Base-by-base conservation (phyloP, 2,888 invertebrate species). In the Pristionchus arcanus region DNA sequence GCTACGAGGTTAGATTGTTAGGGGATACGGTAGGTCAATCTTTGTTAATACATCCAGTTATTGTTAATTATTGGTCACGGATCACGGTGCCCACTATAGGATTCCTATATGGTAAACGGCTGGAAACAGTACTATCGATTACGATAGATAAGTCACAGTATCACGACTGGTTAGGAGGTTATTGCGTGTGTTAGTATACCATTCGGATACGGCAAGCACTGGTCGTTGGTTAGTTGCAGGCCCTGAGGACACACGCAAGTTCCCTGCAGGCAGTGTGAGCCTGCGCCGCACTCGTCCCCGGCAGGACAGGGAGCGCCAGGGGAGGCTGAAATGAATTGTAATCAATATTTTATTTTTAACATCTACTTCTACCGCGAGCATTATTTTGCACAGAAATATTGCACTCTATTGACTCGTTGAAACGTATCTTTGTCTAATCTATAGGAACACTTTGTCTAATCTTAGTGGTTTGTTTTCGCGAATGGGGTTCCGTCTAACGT, bases 251-350 rank as follows among this genome's bases (percentile, higher is more conserved):
- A 94, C 2, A 85, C 68, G 84, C 94, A 94, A 37, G 85, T 49
- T 11, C 92, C 91, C 34, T 84, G 85, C 4, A 88, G 37, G 87
- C 94, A 94, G 11, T 88, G 21, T 2, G 93, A 90, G 5, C 91
- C 92, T 9, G 91, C 91, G 11, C 89, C 87, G 87, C 94, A 94
- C n/a, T 89, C 91, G 7, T 83, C 89, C 13, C 84, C 90, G 25
- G 68, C 83, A 68, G 91, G 91, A 85, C 94, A 94, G 77, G 91
- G 92, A 2, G 93, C 91, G n/a, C 94, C 94, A 1, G 93, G 93
- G 16, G 91, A 90, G 25, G 90, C 94, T 94, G 90, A 91, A 93
- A 91, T n/a, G 21, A n/a, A 68, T 13, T 34, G 34, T 74, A 37
- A 74, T 34, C n/a, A 25, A 68, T 34, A 13, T 68, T 28, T 68